phyloP scores from a whole-genome alignment of 2,888 invertebrate species.

The Julus scanicus region DNA sequence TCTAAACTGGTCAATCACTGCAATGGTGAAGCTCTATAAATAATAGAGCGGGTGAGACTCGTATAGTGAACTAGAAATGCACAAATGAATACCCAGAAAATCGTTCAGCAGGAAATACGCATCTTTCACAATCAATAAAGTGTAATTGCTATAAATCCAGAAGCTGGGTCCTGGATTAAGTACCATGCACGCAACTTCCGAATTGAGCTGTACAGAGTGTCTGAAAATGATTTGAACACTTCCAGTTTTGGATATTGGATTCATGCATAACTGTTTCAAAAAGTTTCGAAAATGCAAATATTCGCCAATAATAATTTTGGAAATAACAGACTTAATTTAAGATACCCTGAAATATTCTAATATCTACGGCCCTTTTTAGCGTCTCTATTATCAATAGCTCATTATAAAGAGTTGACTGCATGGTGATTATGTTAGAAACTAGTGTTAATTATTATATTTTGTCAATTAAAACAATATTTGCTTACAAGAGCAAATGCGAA shows the following conservation, averaged over 20 bases:
- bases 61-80: background rate
- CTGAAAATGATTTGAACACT: background rate
- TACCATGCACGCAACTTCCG: no score
- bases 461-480: background rate
- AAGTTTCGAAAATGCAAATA: background rate
- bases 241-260: background rate
- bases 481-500: background rate
- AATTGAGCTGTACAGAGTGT: background rate
- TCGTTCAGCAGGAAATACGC: background rate
- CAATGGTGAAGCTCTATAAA: background rate
- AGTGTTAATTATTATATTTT: no score
- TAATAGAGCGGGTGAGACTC: background rate
- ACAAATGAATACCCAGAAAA: constrained; percentile 27
- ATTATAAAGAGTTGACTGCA: no score
- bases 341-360: no score
- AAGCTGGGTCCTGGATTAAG: background rate
- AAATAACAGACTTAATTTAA: no score
- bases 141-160: background rate
- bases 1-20: background rate
- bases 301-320: no score
- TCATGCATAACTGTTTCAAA: background rate
- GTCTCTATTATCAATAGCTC: no score
- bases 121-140: constrained; percentile 10
- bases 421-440: no score
- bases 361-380: no score